phyloP scores from a whole-genome alignment of 1,140 invertebrate genomes.

The Galleria mellonella region DNA sequence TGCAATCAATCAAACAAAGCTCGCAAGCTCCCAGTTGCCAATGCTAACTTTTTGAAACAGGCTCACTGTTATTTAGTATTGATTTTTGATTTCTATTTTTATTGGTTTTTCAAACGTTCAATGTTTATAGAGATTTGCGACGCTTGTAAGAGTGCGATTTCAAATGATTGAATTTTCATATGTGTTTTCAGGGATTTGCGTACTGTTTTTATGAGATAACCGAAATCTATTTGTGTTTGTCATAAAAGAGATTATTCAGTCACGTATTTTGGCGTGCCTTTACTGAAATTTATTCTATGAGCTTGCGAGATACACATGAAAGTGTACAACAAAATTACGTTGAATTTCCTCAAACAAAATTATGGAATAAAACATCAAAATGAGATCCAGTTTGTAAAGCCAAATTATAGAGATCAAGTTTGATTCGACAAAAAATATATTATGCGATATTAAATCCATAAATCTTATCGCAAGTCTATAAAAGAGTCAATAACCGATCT shows the following conservation, averaged over 20 bases:
- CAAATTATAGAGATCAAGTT: no score
- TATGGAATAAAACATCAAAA: no score
- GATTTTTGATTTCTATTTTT: slow-evolving; percentile 46
- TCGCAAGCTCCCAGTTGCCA: slow-evolving; percentile 27
- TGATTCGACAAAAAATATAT: no score
- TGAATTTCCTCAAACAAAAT: no score
- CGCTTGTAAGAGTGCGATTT: slow-evolving; percentile 23
- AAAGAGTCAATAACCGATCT: slow-evolving; percentile 1
- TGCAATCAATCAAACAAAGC: slow-evolving; percentile 63
- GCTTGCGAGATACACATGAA: no score
- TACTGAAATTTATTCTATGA: no score
- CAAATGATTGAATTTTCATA: slow-evolving; percentile 30
- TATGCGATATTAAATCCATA: neutral
- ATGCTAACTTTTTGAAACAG: slow-evolving; percentile 47
- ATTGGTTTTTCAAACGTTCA: slow-evolving; percentile 34
- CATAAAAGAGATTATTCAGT: no score
- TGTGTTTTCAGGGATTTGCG: neutral
- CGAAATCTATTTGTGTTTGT: no score
- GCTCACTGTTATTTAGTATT: slow-evolving; percentile 50
- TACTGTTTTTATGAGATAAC: no score
- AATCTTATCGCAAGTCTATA: neutral
- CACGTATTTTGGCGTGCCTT: no score
- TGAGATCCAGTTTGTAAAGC: no score
- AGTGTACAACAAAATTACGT: no score
- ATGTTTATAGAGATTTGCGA: slow-evolving; percentile 49